Percentiles rank a stretch among this genome's conserved stretches.
phyloP scores from a whole-genome alignment of 2,888 invertebrate genomes.

The Chrysotoxum bicinctum region DNA sequence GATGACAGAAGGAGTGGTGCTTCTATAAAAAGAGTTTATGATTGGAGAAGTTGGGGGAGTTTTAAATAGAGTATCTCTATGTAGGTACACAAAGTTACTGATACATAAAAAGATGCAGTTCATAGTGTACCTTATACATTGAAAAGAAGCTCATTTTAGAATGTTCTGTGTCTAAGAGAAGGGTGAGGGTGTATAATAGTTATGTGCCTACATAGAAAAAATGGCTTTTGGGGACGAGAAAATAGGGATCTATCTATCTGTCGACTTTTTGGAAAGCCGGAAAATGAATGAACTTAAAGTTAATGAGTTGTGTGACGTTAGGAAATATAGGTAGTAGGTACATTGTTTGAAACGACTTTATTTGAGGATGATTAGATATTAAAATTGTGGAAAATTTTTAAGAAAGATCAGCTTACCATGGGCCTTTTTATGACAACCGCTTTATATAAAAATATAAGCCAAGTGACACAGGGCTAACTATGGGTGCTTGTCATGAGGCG shows the following conservation, averaged over 20 bases:
- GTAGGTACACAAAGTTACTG: constrained; percentile 1
- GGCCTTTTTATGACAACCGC: too few relatives aligned
- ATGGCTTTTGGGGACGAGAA: not conserved
- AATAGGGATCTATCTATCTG: not conserved
- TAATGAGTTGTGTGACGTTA: constrained; percentile 54
- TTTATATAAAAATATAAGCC: too few relatives aligned
- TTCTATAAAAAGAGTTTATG: constrained; percentile 53
- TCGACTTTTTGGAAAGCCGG: constrained; percentile 15
- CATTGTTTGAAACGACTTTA: constrained; percentile 35
- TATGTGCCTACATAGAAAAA: too few relatives aligned
- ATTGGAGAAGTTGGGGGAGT: constrained; percentile 63
- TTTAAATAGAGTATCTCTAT: constrained; percentile 52
- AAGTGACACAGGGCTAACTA: too few relatives aligned
- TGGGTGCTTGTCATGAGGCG: too few relatives aligned
- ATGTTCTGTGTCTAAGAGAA: constrained; percentile 12
- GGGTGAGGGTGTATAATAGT: too few relatives aligned
- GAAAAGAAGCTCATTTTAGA: constrained; percentile 37
- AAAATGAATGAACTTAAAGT: constrained; percentile 68
- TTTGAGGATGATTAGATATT: constrained; percentile 41
- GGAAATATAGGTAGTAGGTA: not conserved
- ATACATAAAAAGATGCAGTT: constrained; percentile 31
- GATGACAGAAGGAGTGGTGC: constrained; percentile 56
- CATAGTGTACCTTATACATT: constrained; percentile 1
- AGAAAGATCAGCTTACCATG: not conserved
- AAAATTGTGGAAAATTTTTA: not conserved